Evolutionary conservation across 2,888 invertebrate species (phyloP), one percentile per base, ranked within the genome.

Genomic region (Stenodema calcarata): DNA sequence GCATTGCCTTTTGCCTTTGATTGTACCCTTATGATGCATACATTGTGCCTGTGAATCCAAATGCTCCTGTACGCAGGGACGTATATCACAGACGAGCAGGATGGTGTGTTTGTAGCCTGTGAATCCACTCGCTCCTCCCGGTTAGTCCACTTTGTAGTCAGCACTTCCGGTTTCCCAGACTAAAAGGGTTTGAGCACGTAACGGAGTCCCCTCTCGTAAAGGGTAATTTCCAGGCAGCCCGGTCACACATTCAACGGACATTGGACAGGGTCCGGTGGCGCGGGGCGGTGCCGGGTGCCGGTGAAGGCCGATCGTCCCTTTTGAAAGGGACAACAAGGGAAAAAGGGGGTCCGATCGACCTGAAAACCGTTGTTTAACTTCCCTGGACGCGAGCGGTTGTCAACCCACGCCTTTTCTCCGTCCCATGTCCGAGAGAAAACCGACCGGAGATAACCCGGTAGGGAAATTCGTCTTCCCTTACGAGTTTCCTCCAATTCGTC

Each of bases 321-420:
- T 75, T 75, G 73, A 41, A 75, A 18, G 35, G 35, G 0, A 27
- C 41, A 18, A 18, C 69, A n/a, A 75, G 35, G 41, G 35, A 35
- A 75, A 54, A 35, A 35, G 35, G 73, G 73, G 73, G 35, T 75
- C 35, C 80, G 80, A 80, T 80, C 80, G 80, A 80, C 80, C 80
- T 80, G 80, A 50, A 80, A 80, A 80, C 80, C 54, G 54, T 80
- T 80, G 80, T 80, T 80, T 50, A 80, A 80, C 80, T 80, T 80
- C 80, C 80, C 78, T 14, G 14, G 44, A 44, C n/a, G 41, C 18
- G 44, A 44, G 73, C 0, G 73, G 9, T 62, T 62, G 62, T 62
- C 62, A 62, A 35, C 35, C 35, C 35, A 4, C 27, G 18, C 27
- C 62, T 27, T 12, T 62, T 62, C 62, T 27, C 23, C 62, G 62